Conservation (phyloP, 2,113 vertebrate genomes). For the Bubo blakistoni region DNA sequence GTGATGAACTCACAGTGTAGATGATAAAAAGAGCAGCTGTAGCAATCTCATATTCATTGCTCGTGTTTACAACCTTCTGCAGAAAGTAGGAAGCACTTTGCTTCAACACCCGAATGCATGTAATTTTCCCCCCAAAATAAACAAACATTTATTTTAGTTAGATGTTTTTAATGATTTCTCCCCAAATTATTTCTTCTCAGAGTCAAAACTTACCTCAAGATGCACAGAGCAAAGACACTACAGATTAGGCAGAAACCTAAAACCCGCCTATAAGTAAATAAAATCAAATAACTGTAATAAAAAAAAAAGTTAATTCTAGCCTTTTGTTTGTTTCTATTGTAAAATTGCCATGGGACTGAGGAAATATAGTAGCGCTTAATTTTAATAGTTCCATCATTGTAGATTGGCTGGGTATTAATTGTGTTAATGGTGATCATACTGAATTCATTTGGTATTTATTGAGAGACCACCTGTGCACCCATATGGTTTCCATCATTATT, state of each 20-base stretch:
- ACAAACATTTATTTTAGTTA: not conserved
- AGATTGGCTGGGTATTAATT: constrained; percentile 75
- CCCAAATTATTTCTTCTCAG: not conserved
- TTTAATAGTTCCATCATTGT: constrained; percentile 69
- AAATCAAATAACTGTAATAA: constrained; percentile 59
- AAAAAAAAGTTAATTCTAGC: constrained; percentile 55
- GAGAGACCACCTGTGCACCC: constrained; percentile 74
- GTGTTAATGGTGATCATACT: constrained; percentile 75
- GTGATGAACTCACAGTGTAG: constrained; percentile 11
- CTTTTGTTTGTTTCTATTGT: constrained; percentile 68
- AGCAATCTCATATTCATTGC: constrained; percentile 37
- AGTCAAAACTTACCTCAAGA: not conserved
- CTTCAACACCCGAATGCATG: constrained; percentile 7
- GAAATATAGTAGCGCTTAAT: constrained; percentile 61
- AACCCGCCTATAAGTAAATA: constrained; percentile 48
- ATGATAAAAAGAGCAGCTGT: constrained; percentile 63
- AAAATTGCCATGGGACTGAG: constrained; percentile 59
- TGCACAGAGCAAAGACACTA: not conserved
- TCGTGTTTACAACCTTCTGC: constrained; percentile 36
- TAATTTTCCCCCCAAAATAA: not conserved
- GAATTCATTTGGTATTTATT: constrained; percentile 76
- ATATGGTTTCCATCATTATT: constrained; percentile 77
- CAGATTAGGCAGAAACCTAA: not conserved
- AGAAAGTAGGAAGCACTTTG: constrained; percentile 9
- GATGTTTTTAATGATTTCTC: not conserved